Base-by-base conservation (phyloP, 2,888 invertebrate genomes). In the Ectemnius cavifrons region DNA sequence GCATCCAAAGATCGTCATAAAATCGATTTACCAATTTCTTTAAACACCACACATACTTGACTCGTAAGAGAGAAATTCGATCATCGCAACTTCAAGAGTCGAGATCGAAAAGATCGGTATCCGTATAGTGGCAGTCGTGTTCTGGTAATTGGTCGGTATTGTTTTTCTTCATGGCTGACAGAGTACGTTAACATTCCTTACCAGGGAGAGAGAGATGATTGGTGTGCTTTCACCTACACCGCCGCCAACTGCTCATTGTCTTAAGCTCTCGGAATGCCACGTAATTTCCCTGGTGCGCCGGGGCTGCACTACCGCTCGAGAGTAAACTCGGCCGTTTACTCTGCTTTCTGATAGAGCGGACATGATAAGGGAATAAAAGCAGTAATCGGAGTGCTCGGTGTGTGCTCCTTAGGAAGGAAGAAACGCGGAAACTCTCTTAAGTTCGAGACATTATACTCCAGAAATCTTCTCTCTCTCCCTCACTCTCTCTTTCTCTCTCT, bases 211-310 rank as follows among this genome's bases (percentile, higher is more conserved):
- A 37, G 37, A 66, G 79, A 72, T 81, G 75, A 84, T 79, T 76
- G 78, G 78, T 78, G 71, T 79, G 82, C 84, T 84, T 84, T 84
- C 85, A 84, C 84, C 82, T 80, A 78, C 70, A 78, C 81, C 79
- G 75, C 52, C 57, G 72, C 67, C 72, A 75, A 73, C 28, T 75
- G 64, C 73, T 77, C 81, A 72, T 81, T 81, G 83, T 83, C 73
- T 65, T 73, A 69, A 66, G 68, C 27, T 52, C 67, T 16, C 16
- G 49, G 49, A 16, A n/a, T 46, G 58, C 60, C 59, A 67, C 37
- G n/a, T 67, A 66, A 63, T 63, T 62, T n/a, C 20, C 45, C 23
- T 63, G 23, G 23, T 23, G 3, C 20, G 20, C 8, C 58, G 58
- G 18, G 16, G 20, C 23, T 18, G 27, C 16, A 27, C 58, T 18